Evolutionary conservation across 2,113 vertebrate species (phyloP), one percentile per base, ranked within the genome.

Genomic region (Melanerpes aurifrons): DNA sequence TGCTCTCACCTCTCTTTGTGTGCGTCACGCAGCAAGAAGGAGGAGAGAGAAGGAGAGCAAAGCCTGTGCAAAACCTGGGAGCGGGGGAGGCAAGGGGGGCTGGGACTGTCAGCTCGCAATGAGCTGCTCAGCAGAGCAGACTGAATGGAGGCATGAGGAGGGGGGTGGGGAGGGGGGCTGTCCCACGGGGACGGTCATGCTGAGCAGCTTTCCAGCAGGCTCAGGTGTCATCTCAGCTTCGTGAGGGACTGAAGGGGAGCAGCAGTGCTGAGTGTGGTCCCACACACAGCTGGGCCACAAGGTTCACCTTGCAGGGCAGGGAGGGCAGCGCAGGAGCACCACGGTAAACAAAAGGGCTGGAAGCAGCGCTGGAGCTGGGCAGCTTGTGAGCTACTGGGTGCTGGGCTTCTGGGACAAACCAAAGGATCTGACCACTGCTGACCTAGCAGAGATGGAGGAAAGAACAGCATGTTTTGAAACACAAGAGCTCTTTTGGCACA

Each of bases 221-320:
- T 77, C 91, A 80, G 89, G 54, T 64, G 72, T 71, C 26, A 32
- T 1, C 56, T 53, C 7, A 0, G 74, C 48, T 31, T 45, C 0
- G 0, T 3, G 29, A 64, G 47, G 57, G 40, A 48, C 80, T 8
- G 2, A 35, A 37, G 48, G 6, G 45, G 50, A 73, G 64, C 59
- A 21, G 61, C 2, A 12, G 16, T 15, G 43, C 53, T 15, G 21
- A n/a, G 32, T 9, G 18, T 2, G 3, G 24, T 54, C 31, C 66
- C 0, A 1, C 54, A 17, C 0, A 0, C 66, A 21, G 48, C 82
- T 48, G 84, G 56, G 35, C 24, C 1, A n/a, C 0, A 3, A 43
- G 43, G 21, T 32, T 28, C 37, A 19, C 56, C 43, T 56, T 24
- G 56, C 13, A 8, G 18, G 48, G 70, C 54, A 58, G 1, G n/a